Percentiles rank a stretch among this genome's conserved stretches.
phyloP scores from a whole-genome alignment of 1,140 invertebrate species.

The Drosophila lacteicornis region DNA sequence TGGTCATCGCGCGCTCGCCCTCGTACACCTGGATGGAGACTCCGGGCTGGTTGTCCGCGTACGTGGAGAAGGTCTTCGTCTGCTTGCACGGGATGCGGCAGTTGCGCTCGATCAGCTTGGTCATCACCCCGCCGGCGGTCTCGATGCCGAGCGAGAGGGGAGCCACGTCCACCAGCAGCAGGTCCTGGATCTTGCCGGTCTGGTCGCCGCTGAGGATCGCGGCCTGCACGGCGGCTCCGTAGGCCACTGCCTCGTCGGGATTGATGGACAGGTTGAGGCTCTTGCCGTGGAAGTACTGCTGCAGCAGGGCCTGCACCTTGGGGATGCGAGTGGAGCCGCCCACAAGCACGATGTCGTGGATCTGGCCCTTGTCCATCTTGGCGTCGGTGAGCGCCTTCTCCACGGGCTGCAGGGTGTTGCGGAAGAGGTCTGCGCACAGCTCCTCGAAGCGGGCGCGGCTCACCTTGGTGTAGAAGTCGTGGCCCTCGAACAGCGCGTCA shows the following conservation, averaged over 20 bases:
- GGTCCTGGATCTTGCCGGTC: slow-evolving; percentile 90
- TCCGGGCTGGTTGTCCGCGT: slow-evolving; percentile 90
- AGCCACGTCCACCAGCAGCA: slow-evolving; percentile 87
- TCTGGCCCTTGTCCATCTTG: slow-evolving; percentile 89
- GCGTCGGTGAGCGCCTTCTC: slow-evolving; percentile 91
- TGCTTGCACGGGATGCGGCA: slow-evolving; percentile 88
- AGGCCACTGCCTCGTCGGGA: slow-evolving; percentile 92
- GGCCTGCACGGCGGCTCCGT: slow-evolving; percentile 91
- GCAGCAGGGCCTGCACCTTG: slow-evolving; percentile 88
- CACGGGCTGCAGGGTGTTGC: slow-evolving; percentile 89
- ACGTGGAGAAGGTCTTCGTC: slow-evolving; percentile 88
- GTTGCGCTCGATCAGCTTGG: slow-evolving; percentile 88
- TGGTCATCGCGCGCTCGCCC: slow-evolving; percentile 88
- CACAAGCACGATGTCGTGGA: slow-evolving; percentile 88
- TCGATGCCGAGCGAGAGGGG: slow-evolving; percentile 87
- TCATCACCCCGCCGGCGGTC: slow-evolving; percentile 88
- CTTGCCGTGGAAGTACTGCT: slow-evolving; percentile 89
- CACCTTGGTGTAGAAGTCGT: slow-evolving; percentile 94
- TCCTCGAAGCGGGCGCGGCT: slow-evolving; percentile 94
- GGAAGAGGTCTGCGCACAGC: slow-evolving; percentile 93
- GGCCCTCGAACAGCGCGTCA: slow-evolving; percentile 90
- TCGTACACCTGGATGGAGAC: slow-evolving; percentile 87
- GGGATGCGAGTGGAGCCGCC: slow-evolving; percentile 89
- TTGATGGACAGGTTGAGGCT: slow-evolving; percentile 90
- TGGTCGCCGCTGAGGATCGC: slow-evolving; percentile 90